phyloP scores from a whole-genome alignment of 2,113 vertebrate species.

The Hypanus sabinus region DNA sequence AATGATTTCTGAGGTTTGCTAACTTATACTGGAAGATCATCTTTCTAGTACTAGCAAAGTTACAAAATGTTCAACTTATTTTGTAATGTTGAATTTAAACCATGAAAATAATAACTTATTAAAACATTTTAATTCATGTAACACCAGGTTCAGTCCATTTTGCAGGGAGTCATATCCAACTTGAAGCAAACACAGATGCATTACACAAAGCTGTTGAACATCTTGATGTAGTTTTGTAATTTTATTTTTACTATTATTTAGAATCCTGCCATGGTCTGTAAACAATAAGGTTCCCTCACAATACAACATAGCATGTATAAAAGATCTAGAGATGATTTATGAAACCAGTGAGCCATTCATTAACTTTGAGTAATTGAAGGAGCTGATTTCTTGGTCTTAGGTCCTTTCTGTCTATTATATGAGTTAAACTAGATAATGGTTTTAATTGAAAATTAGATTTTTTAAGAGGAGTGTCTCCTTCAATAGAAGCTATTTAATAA shows the following conservation, averaged over 20 bases:
- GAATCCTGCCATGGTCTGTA: not conserved
- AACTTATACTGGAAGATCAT: no score
- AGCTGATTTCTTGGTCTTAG: not conserved
- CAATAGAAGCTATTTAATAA: slow-evolving; percentile 19
- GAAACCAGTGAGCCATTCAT: slow-evolving; percentile 3
- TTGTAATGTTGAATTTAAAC: slow-evolving; percentile 6
- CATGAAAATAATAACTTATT: not conserved
- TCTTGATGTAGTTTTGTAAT: not conserved
- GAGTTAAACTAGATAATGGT: not conserved
- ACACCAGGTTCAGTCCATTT: not conserved
- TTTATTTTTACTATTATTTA: no score
- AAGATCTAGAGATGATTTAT: not conserved
- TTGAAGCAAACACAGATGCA: not conserved
- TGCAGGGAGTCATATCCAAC: not conserved
- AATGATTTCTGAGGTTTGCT: no score
- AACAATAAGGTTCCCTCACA: not conserved
- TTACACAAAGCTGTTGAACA: not conserved
- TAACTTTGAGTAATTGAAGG: not conserved
- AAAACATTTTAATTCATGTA: slow-evolving; percentile 2
- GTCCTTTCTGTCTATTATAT: not conserved
- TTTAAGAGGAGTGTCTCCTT: not conserved
- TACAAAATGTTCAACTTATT: not conserved
- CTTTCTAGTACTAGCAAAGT: not conserved
- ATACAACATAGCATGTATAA: not conserved
- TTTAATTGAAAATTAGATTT: slow-evolving; percentile 23